phyloP scores from a whole-genome alignment of 2,113 vertebrate species.

The Casuarius casuarius region DNA sequence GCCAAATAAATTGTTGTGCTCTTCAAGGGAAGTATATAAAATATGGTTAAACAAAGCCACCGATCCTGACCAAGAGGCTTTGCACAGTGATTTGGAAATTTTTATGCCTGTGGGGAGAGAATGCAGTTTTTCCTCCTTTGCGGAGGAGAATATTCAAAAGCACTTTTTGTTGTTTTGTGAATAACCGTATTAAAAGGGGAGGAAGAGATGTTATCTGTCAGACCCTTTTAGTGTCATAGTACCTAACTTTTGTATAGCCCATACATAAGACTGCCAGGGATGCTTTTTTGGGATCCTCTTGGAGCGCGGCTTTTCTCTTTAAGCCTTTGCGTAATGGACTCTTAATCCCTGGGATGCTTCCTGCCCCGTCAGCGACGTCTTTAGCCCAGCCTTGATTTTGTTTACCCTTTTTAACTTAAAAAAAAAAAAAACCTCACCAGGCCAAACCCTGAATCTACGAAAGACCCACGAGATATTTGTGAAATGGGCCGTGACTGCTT shows the following conservation, averaged over 20 bases:
- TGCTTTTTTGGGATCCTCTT: constrained; percentile 69
- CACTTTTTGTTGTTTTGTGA: constrained; percentile 63
- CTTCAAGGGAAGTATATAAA: background rate
- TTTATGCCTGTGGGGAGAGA: background rate
- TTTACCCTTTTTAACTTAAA: constrained; percentile 6
- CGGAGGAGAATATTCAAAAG: constrained; percentile 62
- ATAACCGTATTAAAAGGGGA: constrained; percentile 68
- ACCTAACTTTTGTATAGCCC: constrained; percentile 67
- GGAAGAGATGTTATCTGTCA: constrained; percentile 74
- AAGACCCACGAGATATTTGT: constrained; percentile 62
- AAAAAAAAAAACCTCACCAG: background rate
- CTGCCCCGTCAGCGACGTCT: constrained; percentile 46
- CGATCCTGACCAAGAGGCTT: background rate
- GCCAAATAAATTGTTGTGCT: background rate
- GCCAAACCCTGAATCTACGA: background rate
- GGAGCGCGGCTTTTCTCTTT: constrained; percentile 67
- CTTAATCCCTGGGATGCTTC: constrained; percentile 62
- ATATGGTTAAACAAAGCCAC: background rate
- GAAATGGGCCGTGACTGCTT: constrained; percentile 68
- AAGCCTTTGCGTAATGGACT: constrained; percentile 64
- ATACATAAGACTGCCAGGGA: constrained; percentile 61
- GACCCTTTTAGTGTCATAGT: constrained; percentile 73
- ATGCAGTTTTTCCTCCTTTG: background rate
- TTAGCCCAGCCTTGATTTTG: constrained; percentile 29
- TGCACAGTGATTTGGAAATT: background rate